phyloP scores from a whole-genome alignment of 2,888 invertebrate species.

The Cremastinae sp. region DNA sequence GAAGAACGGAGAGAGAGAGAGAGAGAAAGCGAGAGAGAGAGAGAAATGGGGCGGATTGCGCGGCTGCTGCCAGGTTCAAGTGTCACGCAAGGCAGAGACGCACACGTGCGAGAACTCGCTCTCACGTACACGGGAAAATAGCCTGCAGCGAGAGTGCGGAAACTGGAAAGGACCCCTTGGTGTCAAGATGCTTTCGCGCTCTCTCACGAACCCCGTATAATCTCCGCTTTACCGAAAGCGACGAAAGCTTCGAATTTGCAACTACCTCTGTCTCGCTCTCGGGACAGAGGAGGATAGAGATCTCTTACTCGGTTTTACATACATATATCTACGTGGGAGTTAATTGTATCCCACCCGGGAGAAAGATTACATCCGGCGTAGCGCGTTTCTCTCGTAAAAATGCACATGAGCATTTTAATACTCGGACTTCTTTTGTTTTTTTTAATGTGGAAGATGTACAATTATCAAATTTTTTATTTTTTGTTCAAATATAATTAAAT shows the following conservation, averaged over 20 bases:
- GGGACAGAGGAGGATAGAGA: no score
- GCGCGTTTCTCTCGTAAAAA: constrained; percentile 23
- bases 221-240: constrained; percentile 42
- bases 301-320: not conserved
- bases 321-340: constrained; percentile 39
- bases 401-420: not conserved
- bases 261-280: constrained; percentile 35
- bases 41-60: constrained; percentile 55
- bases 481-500: no score
- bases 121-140: constrained; percentile 5
- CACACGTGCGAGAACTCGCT: not conserved
- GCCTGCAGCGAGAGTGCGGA: constrained; percentile 69
- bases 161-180: constrained; percentile 70
- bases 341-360: constrained; percentile 58
- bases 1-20: constrained; percentile 23
- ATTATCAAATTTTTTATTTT: no score
- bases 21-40: constrained; percentile 10
- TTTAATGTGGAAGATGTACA: no score
- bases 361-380: constrained; percentile 55
- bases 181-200: constrained; percentile 52
- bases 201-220: constrained; percentile 51
- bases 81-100: constrained; percentile 74
- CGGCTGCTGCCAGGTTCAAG: constrained; percentile 71
- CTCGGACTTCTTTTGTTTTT: not conserved
- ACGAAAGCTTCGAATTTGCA: constrained; percentile 46